phyloP scores from a whole-genome alignment of 2,113 vertebrate species.

The Istiophorus platypterus region DNA sequence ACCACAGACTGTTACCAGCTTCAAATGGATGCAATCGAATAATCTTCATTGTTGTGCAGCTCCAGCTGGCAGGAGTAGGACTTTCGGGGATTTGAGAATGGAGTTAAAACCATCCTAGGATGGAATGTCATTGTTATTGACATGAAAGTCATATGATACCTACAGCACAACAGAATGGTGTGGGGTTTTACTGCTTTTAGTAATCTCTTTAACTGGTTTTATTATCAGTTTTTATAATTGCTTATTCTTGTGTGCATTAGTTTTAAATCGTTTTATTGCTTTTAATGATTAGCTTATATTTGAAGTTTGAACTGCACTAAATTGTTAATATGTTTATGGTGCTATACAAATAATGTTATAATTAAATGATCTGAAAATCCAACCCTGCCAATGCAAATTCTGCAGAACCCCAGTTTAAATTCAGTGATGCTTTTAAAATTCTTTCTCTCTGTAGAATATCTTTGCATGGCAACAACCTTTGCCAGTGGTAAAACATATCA shows the following conservation, averaged over 20 bases:
- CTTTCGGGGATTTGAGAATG: slow-evolving; percentile 31
- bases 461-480: background rate
- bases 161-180: background rate
- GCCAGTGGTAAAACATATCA: too few relatives aligned
- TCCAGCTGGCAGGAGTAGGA: slow-evolving; percentile 40
- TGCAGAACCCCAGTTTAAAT: background rate
- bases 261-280: background rate
- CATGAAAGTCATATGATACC: background rate
- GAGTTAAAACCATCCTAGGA: slow-evolving; percentile 17
- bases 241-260: background rate
- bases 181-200: background rate
- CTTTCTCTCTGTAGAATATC: background rate
- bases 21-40: slow-evolving; percentile 40
- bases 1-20: slow-evolving; percentile 37
- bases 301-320: background rate
- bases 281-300: background rate
- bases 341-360: background rate
- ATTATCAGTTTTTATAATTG: background rate
- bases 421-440: background rate
- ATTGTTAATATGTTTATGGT: background rate
- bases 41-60: slow-evolving; percentile 63
- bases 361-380: background rate
- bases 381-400: too few relatives aligned
- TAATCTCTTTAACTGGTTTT: background rate
- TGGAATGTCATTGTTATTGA: background rate